Conservation (phyloP, 2,113 vertebrate genomes). For the Setophaga petechia region DNA sequence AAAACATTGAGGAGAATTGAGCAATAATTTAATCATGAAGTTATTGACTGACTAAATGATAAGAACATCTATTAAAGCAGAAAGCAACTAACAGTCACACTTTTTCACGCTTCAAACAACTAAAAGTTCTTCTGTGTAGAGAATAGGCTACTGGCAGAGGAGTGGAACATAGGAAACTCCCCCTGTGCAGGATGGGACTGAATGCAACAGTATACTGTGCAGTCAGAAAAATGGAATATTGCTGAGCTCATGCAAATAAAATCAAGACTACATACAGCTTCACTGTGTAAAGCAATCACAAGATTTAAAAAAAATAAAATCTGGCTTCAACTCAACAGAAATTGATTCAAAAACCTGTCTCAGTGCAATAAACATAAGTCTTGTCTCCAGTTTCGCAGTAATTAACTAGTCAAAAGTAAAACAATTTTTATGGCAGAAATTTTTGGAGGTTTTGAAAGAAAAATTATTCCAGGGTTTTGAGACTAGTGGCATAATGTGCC, state of each 20-base stretch:
- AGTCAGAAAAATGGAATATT: not conserved
- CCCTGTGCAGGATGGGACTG: not conserved
- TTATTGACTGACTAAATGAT: not conserved
- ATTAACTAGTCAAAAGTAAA: conserved; percentile 19
- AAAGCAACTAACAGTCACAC: not conserved
- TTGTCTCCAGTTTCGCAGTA: not conserved
- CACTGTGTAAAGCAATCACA: not conserved
- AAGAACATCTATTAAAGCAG: not conserved
- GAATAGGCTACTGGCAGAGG: not conserved
- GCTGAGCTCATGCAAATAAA: not conserved
- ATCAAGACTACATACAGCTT: not conserved
- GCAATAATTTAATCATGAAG: not conserved
- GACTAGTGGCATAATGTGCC: not conserved
- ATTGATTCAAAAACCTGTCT: conserved; percentile 30
- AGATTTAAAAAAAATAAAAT: not conserved
- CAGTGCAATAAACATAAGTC: not conserved
- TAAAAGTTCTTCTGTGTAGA: not conserved
- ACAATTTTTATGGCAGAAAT: not conserved
- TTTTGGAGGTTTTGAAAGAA: not conserved
- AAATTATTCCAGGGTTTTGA: not conserved
- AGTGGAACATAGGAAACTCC: not conserved
- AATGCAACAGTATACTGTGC: not conserved
- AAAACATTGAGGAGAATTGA: not conserved
- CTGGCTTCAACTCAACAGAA: not conserved
- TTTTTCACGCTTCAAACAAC: not conserved